These are phyloP conservation scores for Acrossocheilus fasciatus DNA, from an alignment of 2,797 vertebrate species.

Conservation along the genomic window DNA sequence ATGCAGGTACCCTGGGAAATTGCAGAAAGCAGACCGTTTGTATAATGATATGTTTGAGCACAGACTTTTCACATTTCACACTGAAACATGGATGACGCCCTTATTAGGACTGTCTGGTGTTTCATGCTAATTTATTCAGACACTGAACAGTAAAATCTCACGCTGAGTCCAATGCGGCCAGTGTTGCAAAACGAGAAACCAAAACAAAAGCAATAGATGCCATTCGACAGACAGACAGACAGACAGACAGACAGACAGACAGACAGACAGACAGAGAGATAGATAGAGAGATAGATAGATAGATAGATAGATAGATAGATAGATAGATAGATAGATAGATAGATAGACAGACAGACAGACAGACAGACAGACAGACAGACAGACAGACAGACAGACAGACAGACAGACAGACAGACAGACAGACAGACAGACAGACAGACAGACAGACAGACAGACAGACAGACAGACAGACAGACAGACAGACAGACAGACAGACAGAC, in stretches of 20 bases:
- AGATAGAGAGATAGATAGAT: background rate
- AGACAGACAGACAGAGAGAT: background rate
- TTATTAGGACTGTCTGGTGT: conserved; percentile 27
- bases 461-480: no score
- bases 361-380: no score
- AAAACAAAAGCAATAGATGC: conserved; percentile 12
- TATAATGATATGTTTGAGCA: conserved; percentile 36
- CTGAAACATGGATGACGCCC: conserved; percentile 30
- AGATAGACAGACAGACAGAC: background rate
- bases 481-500: no score
- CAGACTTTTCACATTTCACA: conserved; percentile 28
- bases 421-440: no score
- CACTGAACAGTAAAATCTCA: conserved; percentile 35
- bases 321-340: background rate
- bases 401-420: no score
- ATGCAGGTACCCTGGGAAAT: conserved; percentile 5
- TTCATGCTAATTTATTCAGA: conserved; percentile 32
- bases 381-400: no score
- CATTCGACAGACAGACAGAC: conserved; percentile 18
- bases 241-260: accelerated
- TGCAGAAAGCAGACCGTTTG: conserved; percentile 25
- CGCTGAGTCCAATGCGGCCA: background rate
- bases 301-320: background rate
- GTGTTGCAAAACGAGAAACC: conserved; percentile 23
- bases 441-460: no score